These are phyloP conservation scores for Cinclus mexicanus DNA, from an alignment of 2,113 vertebrate species.

Conservation along the genomic window DNA sequence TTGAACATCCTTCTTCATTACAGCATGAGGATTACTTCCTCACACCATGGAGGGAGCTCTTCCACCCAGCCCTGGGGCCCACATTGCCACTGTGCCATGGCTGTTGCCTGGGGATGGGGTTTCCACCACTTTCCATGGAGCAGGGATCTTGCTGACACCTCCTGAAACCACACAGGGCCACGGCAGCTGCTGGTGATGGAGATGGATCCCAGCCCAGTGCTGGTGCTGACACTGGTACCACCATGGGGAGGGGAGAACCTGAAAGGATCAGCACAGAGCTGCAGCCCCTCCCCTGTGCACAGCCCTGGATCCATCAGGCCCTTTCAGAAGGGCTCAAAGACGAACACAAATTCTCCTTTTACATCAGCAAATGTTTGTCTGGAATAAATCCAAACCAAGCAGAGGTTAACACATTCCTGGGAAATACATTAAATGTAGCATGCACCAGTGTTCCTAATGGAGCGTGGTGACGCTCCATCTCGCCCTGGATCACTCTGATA, in stretches of 20 bases:
- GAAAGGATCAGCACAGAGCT: not conserved
- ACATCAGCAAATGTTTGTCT: slow-evolving; percentile 55
- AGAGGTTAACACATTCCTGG: slow-evolving; percentile 43
- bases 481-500: not conserved
- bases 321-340: not conserved
- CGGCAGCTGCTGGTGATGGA: fast-evolving
- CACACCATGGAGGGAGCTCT: not conserved
- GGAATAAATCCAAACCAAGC: slow-evolving; percentile 54
- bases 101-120: fast-evolving
- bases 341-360: slow-evolving; percentile 34
- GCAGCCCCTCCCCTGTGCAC: not conserved
- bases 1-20: not conserved
- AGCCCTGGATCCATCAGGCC: not conserved
- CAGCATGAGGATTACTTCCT: not conserved
- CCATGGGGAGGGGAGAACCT: not conserved
- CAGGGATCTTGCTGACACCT: fast-evolving
- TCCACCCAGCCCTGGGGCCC: not conserved
- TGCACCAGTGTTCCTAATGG: not conserved
- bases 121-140: fast-evolving
- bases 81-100: fast-evolving
- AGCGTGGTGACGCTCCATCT: not conserved
- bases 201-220: not conserved
- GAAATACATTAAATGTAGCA: not conserved
- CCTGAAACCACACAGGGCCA: not conserved
- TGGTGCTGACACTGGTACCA: not conserved